Conservation (phyloP, 2,113 vertebrate genomes). For the Ceyx melanurus region DNA sequence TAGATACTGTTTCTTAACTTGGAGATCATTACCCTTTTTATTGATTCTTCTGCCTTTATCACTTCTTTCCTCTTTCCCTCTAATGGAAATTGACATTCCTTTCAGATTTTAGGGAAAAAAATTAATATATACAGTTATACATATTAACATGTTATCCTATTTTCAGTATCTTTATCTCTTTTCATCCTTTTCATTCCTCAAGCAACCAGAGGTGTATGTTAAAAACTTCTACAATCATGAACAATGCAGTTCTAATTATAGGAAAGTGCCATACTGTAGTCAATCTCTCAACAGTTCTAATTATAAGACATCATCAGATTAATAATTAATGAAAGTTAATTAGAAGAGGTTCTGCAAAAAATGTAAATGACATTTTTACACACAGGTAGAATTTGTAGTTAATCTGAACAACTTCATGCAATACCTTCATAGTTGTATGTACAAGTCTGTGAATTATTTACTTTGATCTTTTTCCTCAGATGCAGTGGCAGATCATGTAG, state of each 20-base stretch:
- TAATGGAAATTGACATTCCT: neutral
- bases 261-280: slow-evolving; percentile 1
- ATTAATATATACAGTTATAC: neutral
- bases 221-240: neutral
- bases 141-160: neutral
- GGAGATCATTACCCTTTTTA: neutral
- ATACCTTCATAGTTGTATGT: neutral
- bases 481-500: slow-evolving; percentile 10
- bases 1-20: neutral
- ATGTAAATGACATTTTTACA: slow-evolving; percentile 53
- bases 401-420: slow-evolving; percentile 9
- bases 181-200: neutral
- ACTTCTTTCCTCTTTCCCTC: neutral
- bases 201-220: neutral
- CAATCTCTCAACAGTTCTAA: slow-evolving; percentile 57
- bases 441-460: neutral
- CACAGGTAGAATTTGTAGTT: slow-evolving; percentile 52
- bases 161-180: neutral
- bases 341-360: slow-evolving; percentile 42
- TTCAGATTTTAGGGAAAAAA: neutral
- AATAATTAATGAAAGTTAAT: slow-evolving; percentile 70
- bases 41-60: neutral
- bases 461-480: slow-evolving; percentile 57
- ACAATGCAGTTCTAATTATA: slow-evolving; percentile 58
- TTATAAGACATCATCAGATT: slow-evolving; percentile 59